Conservation (phyloP, 2,888 invertebrate genomes). For the Galerucella nymphaeae region DNA sequence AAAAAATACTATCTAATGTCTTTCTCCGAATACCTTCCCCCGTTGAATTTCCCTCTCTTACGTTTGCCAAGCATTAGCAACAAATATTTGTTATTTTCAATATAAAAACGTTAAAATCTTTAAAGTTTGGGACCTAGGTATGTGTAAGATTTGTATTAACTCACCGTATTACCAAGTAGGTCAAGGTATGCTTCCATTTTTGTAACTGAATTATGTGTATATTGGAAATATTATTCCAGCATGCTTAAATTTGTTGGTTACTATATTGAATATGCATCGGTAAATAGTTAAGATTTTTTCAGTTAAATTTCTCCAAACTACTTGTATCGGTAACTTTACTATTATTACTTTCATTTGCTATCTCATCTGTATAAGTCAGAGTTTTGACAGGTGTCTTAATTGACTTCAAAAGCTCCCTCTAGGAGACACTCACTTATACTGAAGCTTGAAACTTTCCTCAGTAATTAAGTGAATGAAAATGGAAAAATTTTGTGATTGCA, state of each 20-base stretch:
- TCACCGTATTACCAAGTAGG: neutral
- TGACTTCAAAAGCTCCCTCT: too few species aligned
- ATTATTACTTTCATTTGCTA: neutral
- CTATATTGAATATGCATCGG: neutral
- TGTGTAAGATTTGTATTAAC: constrained; percentile 3
- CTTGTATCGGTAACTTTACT: neutral
- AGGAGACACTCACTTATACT: too few species aligned
- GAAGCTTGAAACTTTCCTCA: too few species aligned
- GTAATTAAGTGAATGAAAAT: too few species aligned
- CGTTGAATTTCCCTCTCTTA: too few species aligned
- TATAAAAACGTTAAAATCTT: neutral
- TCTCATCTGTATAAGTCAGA: neutral
- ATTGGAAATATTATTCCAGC: constrained; percentile 11
- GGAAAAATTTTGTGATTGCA: too few species aligned
- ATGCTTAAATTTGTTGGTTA: constrained; percentile 14
- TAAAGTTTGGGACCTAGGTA: too few species aligned
- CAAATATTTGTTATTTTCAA: neutral
- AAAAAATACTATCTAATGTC: too few species aligned
- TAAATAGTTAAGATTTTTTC: neutral
- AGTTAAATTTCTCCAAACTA: constrained; percentile 1
- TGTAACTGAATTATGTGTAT: constrained; percentile 11
- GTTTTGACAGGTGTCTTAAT: too few species aligned
- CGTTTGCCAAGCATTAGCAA: too few species aligned
- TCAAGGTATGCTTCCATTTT: constrained; percentile 15
- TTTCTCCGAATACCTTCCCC: too few species aligned